Base-by-base conservation (phyloP, 2,797 vertebrate species). In the Atherinosoma microstoma region DNA sequence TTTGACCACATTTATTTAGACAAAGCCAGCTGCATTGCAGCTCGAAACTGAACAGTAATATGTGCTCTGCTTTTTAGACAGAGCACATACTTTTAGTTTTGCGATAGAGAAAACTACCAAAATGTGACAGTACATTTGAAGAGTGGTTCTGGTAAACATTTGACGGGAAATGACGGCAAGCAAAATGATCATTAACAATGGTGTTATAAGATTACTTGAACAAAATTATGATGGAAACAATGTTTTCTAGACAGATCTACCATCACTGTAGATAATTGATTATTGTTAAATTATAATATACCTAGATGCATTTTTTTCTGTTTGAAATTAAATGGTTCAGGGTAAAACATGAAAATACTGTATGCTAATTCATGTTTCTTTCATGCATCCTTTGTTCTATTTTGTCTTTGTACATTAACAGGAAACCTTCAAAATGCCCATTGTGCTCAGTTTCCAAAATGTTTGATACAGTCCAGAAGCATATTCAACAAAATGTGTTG, bases 361-460 rank as follows among this genome's bases (percentile, higher is more conserved):
- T 47, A 32, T 32, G 42, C 7, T 42, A 10, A n/a, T 70, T 72
- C 4, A 49, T 65, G 53, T 22, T 22, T 22, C 20, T 60, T 10
- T 30, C 16, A 64, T 64, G 53, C 20, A 16, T 60, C 6, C 59
- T 62, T 64, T 49, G 27, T 10, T 38, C 7, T 70, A 53, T 65
- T 71, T 42, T 65, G 16, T 42, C 13, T 61, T 54, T 29, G 57
- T 58, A 20, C 22, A 40, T 27, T 20, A 5, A 30, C 16, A 3
- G 0, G 81, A 68, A 49, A 75, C 58, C 35, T 73, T 58, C 6
- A 54, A 78, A 80, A 71, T 38, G 7, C 10, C 18, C 51, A 27
- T 77, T 75, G 4, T 30, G 64, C 12, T 62, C 9, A 57, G 4
- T 56, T 68, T 70, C 49, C 35, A 20, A 84, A 80, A 64, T 62